These are phyloP conservation scores for Microctenopoma lineatum DNA, from an alignment of 2,797 vertebrate species.

Conservation along the genomic window DNA sequence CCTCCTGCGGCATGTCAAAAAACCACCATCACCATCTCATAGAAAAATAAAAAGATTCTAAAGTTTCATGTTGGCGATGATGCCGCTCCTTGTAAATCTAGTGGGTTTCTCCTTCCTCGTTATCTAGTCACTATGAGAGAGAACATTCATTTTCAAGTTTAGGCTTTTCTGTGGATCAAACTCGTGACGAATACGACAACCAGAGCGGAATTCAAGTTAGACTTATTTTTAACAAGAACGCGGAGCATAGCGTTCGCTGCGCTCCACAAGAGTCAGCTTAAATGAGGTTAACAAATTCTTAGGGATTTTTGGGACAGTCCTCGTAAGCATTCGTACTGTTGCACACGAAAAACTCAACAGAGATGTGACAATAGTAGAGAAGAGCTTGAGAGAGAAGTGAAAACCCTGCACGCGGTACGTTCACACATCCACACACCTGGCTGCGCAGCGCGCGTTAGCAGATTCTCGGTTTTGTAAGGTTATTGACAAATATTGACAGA, in stretches of 20 bases:
- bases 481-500: no score
- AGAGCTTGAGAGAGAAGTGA: no score
- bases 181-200: not conserved
- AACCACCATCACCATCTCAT: conserved; percentile 1
- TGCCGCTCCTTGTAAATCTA: not conserved
- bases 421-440: not conserved
- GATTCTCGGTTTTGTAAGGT: no score
- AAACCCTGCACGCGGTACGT: no score
- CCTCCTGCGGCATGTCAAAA: conserved; percentile 6
- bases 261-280: not conserved
- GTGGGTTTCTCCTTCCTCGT: not conserved
- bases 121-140: not conserved
- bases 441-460: not conserved
- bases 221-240: not conserved
- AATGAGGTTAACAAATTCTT: not conserved
- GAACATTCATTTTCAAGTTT: conserved; percentile 8
- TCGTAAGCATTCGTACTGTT: not conserved
- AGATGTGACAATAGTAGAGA: no score
- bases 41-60: not conserved
- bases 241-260: not conserved
- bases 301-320: no score
- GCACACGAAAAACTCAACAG: not conserved
- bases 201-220: not conserved
- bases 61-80: not conserved
- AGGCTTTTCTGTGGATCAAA: conserved; percentile 11